Base-by-base conservation (phyloP, 2,797 vertebrate species). In the Mionectes olivaceus region DNA sequence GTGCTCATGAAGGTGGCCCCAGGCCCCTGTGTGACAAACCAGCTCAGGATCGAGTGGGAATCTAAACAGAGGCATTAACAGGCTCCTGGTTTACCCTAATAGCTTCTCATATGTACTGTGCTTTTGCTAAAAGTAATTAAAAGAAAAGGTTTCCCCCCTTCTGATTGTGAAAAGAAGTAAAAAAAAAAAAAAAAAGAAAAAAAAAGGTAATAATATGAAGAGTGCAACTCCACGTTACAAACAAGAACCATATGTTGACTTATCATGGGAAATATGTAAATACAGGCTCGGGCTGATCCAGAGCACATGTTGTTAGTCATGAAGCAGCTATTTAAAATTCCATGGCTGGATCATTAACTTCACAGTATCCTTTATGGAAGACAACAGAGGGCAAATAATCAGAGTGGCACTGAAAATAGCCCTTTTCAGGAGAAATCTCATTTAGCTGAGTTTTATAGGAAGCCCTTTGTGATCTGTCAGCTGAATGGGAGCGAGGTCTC, bases 221-320 rank as follows among this genome's bases (percentile, higher is more conserved):
- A 73, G 93, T 81, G 87, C 37, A 52, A 89, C n/a, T 83, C 85
- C 92, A 63, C 10, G 1, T 86, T 90, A 35, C 91, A 83, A 92
- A 95, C 92, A 94, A 96, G 96, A 97, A 87, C 94, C 69, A 52
- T 74, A 94, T 94, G 93, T 83, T 90, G 96, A 97, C 87, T 95
- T 96, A 93, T 96, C 46, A 83, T 93, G 94, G 96, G 95, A 95
- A 97, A 96, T 93, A 94, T 41, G 63, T 95, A 94, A 91, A 90
- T 93, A 76, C 55, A 60, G 85, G 89, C 93, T 95, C 4, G 68
- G 33, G 87, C 85, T 81, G 96, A 96, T 96, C 50, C 2, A 39
- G 93, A 95, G 87, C 94, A 92, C 88, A 68, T 91, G 95, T 86
- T 89, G 92, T 92, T 71, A 91, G 93, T 91, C 93, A 88, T 83